Base-by-base conservation (phyloP, 2,113 vertebrate species). In the Dipodomys spectabilis region DNA sequence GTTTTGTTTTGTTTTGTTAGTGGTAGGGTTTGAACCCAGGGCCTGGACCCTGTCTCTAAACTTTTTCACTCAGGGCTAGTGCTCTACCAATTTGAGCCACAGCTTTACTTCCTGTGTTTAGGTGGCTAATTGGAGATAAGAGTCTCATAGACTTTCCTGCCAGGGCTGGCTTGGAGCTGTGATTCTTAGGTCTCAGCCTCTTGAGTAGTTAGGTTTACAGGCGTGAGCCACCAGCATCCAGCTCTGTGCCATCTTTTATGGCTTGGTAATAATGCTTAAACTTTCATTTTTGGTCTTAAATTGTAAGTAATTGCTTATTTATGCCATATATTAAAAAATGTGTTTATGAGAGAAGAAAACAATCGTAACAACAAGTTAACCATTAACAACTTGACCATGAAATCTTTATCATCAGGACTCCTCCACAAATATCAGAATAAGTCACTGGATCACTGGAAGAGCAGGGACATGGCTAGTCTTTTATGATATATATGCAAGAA, bases 211-310 rank as follows among this genome's bases (percentile, higher is more conserved):
- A 57, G 53, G 16, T 57, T 57, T 57, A 18, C 53, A 57, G 13
- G 53, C 10, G 13, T 57, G 13, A 57, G 53, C 53, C 53, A 57
- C 53, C 53, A 57, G 15, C 53, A 57, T 16, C 53, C 4, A 57
- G 53, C 53, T 57, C 12, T 57, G 53, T 57, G 35, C 93, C 35
- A 79, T 30, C 12, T 85, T 79, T 90, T 30, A 82, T 88, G 15
- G 67, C 68, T 94, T 68, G 16, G 69, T 93, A 73, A 74, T 35
- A 82, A 3, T 8, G 74, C 25, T 83, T 57, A 94, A 27, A 89
- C 0, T 90, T 90, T 82, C 12, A 12, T 44, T 75, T 75, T 90
- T 92, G 64, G 19, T 77, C 85, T 39, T 49, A 57, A 71, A 69
- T 72, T 53, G 69, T 32, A 72, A 45, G 5, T 82, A 7, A 19